Base-by-base conservation (phyloP, 2,797 vertebrate species). In the Acropternis orthonyx region DNA sequence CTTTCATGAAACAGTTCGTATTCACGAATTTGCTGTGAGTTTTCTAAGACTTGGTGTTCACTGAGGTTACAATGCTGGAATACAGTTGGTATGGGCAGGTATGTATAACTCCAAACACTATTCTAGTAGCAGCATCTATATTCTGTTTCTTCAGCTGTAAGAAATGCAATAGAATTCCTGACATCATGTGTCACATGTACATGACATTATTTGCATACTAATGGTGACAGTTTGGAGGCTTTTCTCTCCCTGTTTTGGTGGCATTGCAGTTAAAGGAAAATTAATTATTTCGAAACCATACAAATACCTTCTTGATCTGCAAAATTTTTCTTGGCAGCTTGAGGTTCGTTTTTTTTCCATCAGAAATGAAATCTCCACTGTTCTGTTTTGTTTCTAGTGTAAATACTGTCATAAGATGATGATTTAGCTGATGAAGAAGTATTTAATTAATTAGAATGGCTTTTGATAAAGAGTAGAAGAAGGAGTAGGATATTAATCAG, bases 21-120 rank as follows among this genome's bases (percentile, higher is more conserved):
- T 95, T 97, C 92, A 88, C 39, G 52, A 91, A 94, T 85, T 94
- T 96, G 80, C 97, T 96, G 93, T 82, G 93, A 97, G 85, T 94
- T 94, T 97, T 93, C 95, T 95, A 96, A 97, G 92, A 67, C 37
- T 94, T 96, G 92, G 91, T 87, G 96, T 85, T 97, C 69, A 54
- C 95, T 82, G 94, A 95, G 59, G 85, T 96, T 97, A 98, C 97
- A 76, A 99, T 99, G 99, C 97, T 99, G 98, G 98, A 99, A 98
- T 99, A 99, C 98, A 99, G 98, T 97, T 99, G 99, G 99, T 99
- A 99, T 95, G 98, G 98, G 92, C 99, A 99, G 99, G 99, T 99
- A 98, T 95, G 99, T 99, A 95, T 95, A 96, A 85, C 89, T 87
- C 88, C 27, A 89, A 93, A 91, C 34, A 30, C 88, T 97, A 61